A percentile compares a stretch with the other conserved stretches of the same genome.
phyloP scores from a whole-genome alignment of 2,888 invertebrate genomes.

The Nudaria mundana region DNA sequence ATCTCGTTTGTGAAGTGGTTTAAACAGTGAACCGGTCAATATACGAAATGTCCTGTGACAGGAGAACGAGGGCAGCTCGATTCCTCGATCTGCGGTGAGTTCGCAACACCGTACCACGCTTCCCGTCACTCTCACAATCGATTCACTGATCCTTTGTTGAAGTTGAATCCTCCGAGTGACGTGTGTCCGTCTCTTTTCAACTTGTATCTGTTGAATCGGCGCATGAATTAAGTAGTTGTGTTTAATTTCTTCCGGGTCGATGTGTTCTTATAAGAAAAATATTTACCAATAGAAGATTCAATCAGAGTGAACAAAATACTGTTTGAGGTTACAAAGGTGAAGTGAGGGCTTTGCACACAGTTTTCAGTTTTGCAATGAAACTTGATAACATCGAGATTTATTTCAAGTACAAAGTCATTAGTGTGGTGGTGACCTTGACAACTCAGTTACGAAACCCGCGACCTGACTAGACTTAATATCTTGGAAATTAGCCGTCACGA shows the following conservation, averaged over 20 bases:
- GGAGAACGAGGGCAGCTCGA: constrained; percentile 76
- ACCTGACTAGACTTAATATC: constrained; percentile 60
- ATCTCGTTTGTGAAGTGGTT: constrained; percentile 69
- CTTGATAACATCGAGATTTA: constrained; percentile 45
- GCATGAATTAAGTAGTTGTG: constrained; percentile 54
- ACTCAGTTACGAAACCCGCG: constrained; percentile 62
- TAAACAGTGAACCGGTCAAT: constrained; percentile 59
- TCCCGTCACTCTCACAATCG: constrained; percentile 55
- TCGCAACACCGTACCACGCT: constrained; percentile 56
- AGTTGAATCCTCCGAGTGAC: constrained; percentile 71
- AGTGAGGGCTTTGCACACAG: constrained; percentile 22
- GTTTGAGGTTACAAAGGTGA: constrained; percentile 6
- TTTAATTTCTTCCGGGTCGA: constrained; percentile 24
- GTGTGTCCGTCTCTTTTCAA: constrained; percentile 72
- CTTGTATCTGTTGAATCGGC: constrained; percentile 53
- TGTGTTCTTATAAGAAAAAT: constrained; percentile 18
- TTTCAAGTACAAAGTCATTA: constrained; percentile 69
- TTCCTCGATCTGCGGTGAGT: constrained; percentile 80
- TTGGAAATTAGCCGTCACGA: constrained; percentile 63
- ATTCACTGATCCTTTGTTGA: constrained; percentile 67
- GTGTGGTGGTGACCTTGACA: constrained; percentile 62
- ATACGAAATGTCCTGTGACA: constrained; percentile 78
- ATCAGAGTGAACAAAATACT: background rate
- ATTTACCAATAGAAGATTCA: background rate
- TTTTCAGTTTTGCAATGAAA: constrained; percentile 31